Percentiles rank a stretch among this genome's conserved stretches.
These are phyloP conservation scores for Pangasius sanitwongsei DNA, from an alignment of 2,797 vertebrate species.

Conservation along the genomic window DNA sequence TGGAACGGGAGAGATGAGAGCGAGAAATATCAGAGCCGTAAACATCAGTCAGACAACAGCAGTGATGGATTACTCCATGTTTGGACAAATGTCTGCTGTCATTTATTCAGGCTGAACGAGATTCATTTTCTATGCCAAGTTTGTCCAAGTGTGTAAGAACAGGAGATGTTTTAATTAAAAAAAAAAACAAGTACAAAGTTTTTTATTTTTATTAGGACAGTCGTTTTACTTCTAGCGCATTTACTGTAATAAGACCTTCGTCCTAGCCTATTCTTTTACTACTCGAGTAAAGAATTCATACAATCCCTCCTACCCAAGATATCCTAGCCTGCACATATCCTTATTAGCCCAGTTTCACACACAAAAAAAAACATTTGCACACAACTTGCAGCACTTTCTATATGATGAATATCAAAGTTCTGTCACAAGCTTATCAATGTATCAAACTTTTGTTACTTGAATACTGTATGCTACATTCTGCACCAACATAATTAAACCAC, in stretches of 20 bases:
- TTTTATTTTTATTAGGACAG: not conserved
- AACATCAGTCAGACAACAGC: constrained; percentile 55
- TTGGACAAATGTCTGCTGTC: constrained; percentile 47
- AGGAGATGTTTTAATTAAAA: not conserved
- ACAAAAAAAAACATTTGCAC: no score
- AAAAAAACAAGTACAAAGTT: not conserved
- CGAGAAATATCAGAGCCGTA: constrained; percentile 44
- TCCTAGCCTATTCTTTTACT: not conserved
- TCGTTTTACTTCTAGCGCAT: not conserved
- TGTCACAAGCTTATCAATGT: not conserved
- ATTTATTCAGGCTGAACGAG: constrained; percentile 31
- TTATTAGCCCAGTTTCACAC: not conserved
- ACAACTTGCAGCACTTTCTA: not conserved
- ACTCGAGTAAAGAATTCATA: not conserved
- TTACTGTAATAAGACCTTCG: not conserved
- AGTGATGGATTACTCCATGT: constrained; percentile 56
- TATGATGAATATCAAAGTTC: not conserved
- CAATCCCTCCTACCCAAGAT: not conserved
- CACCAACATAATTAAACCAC: not conserved
- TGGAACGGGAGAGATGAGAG: constrained; percentile 50
- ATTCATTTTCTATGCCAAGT: constrained; percentile 23
- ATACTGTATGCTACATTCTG: not conserved
- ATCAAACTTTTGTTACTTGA: not conserved
- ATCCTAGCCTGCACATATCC: not conserved
- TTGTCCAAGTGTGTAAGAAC: constrained; percentile 6